A percentile compares a stretch with the other conserved stretches of the same genome.
Conservation (phyloP, 23 tunicate genomes). For the Trididemnum nubilum region DNA sequence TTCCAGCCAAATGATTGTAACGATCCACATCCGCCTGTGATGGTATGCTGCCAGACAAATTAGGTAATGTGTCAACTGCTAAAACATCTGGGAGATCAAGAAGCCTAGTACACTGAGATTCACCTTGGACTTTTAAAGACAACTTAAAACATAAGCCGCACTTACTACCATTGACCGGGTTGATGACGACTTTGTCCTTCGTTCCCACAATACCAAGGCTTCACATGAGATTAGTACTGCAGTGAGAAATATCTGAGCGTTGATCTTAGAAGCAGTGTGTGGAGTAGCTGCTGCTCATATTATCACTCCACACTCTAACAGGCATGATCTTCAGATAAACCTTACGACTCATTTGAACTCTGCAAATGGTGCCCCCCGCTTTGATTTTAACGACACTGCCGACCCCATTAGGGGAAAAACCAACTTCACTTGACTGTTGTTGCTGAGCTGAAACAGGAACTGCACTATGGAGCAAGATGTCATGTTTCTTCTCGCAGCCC, state of each 20-base stretch:
- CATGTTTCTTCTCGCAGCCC: background rate
- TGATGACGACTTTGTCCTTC: background rate
- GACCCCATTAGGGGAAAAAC: background rate
- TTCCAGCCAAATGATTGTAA: constrained; percentile 3
- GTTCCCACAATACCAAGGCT: background rate
- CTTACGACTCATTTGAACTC: background rate
- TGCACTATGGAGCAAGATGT: background rate
- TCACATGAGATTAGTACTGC: background rate
- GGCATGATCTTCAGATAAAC: background rate
- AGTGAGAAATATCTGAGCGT: background rate
- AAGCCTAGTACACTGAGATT: background rate
- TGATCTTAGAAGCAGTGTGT: background rate
- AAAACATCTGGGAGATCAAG: background rate
- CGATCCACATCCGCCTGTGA: background rate
- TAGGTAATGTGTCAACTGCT: background rate
- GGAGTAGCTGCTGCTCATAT: background rate
- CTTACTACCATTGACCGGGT: background rate
- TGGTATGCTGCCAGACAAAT: background rate
- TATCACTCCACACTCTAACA: background rate
- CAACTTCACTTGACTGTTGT: background rate
- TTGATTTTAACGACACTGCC: background rate
- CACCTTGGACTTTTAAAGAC: background rate
- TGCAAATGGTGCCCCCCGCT: background rate
- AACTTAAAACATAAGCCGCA: background rate
- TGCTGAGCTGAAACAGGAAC: background rate